Conservation (phyloP, 2,888 invertebrate species). For the Thymelicus lineola region DNA sequence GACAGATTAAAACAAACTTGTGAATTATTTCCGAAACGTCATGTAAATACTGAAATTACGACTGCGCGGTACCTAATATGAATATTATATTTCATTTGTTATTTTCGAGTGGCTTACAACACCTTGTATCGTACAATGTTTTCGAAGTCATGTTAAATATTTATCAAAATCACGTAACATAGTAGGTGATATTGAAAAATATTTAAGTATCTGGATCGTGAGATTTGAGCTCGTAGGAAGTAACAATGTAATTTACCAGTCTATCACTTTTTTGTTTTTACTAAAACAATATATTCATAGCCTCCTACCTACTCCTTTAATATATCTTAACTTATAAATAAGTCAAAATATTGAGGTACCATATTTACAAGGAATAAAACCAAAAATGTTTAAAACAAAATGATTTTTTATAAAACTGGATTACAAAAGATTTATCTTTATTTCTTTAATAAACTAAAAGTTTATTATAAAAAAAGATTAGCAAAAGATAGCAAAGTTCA, state of each 20-base stretch:
- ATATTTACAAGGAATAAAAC: neutral
- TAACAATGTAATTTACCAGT: neutral
- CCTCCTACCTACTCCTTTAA: neutral
- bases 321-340: neutral
- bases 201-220: neutral
- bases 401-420: neutral
- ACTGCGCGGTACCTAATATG: no score
- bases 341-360: neutral
- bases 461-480: conserved; percentile 1
- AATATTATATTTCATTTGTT: no score
- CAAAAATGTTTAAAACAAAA: neutral
- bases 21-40: neutral
- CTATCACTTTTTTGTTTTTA: neutral
- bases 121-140: neutral
- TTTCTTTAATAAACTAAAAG: neutral
- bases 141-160: neutral
- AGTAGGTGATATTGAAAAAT: neutral
- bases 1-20: neutral
- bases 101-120: neutral
- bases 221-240: neutral
- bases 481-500: neutral
- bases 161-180: no score
- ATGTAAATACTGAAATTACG: no score
- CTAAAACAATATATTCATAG: conserved; percentile 5
- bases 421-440: neutral